A percentile compares a stretch with the other conserved stretches of the same genome.
Evolutionary conservation across 2,113 vertebrate species (phyloP).

Genomic region (Microtus richardsoni): DNA sequence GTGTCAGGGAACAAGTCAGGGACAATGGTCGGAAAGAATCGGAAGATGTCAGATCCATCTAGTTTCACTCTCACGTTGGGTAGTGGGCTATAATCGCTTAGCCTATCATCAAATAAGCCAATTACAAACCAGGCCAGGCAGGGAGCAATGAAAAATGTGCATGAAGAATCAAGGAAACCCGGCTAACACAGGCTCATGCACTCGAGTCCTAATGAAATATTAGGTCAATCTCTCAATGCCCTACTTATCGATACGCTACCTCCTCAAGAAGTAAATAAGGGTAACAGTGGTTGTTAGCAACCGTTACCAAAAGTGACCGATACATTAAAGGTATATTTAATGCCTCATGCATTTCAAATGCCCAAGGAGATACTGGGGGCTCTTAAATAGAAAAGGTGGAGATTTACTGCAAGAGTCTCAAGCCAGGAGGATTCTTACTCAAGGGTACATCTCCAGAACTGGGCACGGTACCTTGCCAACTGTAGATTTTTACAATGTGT

Average conservation of each 20-base stretch:
- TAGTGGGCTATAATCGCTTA: neutral
- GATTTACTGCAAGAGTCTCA: accelerated
- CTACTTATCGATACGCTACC: neutral
- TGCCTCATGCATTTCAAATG: neutral
- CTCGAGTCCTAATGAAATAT: neutral
- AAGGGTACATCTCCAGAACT: accelerated
- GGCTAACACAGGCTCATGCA: neutral
- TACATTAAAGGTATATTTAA: neutral
- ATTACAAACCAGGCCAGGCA: neutral
- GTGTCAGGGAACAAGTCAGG: neutral
- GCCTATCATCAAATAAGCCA: neutral
- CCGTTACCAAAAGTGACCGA: no score
- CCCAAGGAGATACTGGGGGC: accelerated
- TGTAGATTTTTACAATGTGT: accelerated
- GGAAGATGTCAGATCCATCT: neutral
- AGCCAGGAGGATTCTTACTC: neutral
- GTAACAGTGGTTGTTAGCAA: no score
- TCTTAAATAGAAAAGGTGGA: neutral
- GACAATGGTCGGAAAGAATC: neutral
- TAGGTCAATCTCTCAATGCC: neutral
- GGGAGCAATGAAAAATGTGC: neutral
- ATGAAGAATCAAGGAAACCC: neutral
- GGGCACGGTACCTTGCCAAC: neutral
- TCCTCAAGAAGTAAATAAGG: neutral
- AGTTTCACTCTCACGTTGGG: neutral